A percentile compares a stretch with the other conserved stretches of the same genome.
Evolutionary conservation across 2,888 invertebrate species (phyloP).

Genomic region (Napeogenes inachia): DNA sequence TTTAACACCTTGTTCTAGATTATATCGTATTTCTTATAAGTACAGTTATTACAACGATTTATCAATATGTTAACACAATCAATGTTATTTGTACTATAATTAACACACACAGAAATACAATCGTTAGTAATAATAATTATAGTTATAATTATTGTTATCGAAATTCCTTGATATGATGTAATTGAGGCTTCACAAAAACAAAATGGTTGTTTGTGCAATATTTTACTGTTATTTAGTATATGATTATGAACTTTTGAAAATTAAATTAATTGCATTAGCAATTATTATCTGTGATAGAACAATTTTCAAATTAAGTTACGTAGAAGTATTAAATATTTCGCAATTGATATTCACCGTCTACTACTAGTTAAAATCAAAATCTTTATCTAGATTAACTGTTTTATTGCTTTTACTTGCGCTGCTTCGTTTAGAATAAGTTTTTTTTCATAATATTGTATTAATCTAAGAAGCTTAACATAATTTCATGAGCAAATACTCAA

Average conservation of each 20-base stretch:
- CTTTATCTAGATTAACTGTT: neutral
- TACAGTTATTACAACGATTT: too few relatives aligned
- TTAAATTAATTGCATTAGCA: neutral
- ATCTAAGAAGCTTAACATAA: constrained; percentile 11
- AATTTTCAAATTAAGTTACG: neutral
- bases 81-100: too few relatives aligned
- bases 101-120: too few relatives aligned
- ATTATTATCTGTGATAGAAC: neutral
- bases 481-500: constrained; percentile 31
- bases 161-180: neutral
- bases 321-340: neutral
- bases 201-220: neutral
- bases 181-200: neutral
- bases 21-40: too few relatives aligned
- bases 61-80: too few relatives aligned
- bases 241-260: neutral
- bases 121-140: too few relatives aligned
- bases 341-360: neutral
- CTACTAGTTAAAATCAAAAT: neutral
- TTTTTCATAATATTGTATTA: too few relatives aligned
- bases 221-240: neutral
- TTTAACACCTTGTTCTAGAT: too few relatives aligned
- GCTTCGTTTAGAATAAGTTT: too few relatives aligned
- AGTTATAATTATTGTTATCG: neutral
- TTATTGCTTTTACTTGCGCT: neutral